Evolutionary conservation across 2,113 vertebrate species (phyloP).

Genomic region (Pelusios castaneus): DNA sequence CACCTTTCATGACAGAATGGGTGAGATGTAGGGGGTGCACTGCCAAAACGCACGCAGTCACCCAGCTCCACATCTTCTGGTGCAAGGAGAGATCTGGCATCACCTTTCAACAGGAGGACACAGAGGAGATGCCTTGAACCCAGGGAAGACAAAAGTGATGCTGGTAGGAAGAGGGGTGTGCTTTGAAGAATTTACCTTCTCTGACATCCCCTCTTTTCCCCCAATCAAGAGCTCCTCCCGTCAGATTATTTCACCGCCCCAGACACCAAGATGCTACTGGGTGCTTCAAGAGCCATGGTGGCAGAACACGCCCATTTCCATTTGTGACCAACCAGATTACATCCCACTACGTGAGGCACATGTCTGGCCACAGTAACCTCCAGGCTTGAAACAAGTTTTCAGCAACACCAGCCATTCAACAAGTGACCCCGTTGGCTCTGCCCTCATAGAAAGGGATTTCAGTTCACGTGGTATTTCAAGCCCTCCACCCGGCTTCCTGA

Average conservation of each 20-base stretch:
- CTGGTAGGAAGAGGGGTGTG: no score
- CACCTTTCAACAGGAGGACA: no score
- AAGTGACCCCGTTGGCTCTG: not conserved
- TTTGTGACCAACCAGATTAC: not conserved
- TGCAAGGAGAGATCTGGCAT: no score
- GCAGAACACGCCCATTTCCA: not conserved
- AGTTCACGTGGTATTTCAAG: not conserved
- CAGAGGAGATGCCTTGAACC: no score
- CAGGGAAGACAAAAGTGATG: no score
- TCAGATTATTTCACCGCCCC: not conserved
- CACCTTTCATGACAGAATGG: not conserved
- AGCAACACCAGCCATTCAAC: not conserved
- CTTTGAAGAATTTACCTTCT: no score
- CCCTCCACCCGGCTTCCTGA: not conserved
- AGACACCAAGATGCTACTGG: not conserved
- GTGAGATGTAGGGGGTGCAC: not conserved
- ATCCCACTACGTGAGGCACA: not conserved
- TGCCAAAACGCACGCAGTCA: no score
- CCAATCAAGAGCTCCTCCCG: not conserved
- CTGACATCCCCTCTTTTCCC: not conserved
- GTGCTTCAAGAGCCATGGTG: not conserved
- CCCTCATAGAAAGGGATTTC: not conserved
- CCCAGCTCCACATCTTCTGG: no score
- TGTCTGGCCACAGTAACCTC: not conserved
- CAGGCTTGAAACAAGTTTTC: fast-evolving